Evolutionary conservation across 2,113 vertebrate genomes (phyloP), one percentile per base, ranked within the genome.

Genomic region (Alethe castanea): DNA sequence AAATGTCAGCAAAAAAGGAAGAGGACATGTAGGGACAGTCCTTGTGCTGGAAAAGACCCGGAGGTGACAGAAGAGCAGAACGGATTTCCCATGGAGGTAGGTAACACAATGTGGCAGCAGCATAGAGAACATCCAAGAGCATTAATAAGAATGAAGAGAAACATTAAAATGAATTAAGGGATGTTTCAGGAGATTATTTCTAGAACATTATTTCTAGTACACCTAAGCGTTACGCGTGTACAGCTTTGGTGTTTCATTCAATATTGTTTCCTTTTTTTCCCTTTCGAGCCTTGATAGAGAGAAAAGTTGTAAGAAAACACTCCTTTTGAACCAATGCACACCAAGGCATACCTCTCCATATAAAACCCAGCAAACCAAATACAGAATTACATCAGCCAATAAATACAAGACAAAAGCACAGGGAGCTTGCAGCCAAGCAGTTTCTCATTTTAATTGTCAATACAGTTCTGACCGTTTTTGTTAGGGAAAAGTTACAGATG

Each of bases 41-140:
- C 26, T 74, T 0, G 0, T 26, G 77, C 81, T 69, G 26, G n/a
- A 72, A 92, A 79, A 92, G 70, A 60, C 25, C 40, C 0, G 0
- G 57, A 72, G 77, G 54, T 57, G n/a, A 65, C 26, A 33, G 35
- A 42, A 70, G 23, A 81, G 29, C 47, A 48, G 60, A 54, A 52
- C 0, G 0, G 36, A 74, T 79, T 84, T 86, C 28, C 15, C 1
- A 1, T 4, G 26, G 5, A 45, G 31, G 18, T 38, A 71, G 4
- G 6, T 12, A 73, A 92, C 14, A n/a, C 40, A 66, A 45, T 0
- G 40, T 65, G 42, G 52, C 86, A 92, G 80, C 52, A 78, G 18
- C 2, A 15, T 0, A 73, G 40, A 36, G 38, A 78, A 81, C 14
- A 78, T 66, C 14, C 38, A 81, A 81, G 22, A 9, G 6, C 8